Evolutionary conservation across 2,888 invertebrate genomes (phyloP).

Genomic region (Terebella lapidaria): DNA sequence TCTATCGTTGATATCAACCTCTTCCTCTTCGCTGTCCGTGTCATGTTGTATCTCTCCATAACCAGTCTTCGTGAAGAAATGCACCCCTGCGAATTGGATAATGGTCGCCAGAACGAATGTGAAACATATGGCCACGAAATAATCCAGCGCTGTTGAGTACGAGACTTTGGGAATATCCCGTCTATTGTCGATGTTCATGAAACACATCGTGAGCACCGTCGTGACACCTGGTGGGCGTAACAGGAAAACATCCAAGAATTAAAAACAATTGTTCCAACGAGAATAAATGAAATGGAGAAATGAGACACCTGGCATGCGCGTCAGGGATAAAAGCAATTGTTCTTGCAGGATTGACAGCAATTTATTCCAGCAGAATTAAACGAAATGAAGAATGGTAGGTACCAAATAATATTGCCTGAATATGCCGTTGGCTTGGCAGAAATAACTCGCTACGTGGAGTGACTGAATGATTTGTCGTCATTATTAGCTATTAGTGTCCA

Average conservation of each 20-base stretch:
- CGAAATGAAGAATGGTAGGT: too few relatives aligned
- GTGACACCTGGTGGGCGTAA: slow-evolving; percentile 10
- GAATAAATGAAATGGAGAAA: too few relatives aligned
- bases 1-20: not conserved
- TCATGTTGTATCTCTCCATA: slow-evolving; percentile 61
- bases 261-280: too few relatives aligned
- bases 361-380: too few relatives aligned
- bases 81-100: slow-evolving; percentile 91
- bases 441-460: too few relatives aligned
- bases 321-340: too few relatives aligned
- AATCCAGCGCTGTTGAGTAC: slow-evolving; percentile 80
- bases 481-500: too few relatives aligned
- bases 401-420: too few relatives aligned
- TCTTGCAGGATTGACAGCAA: too few relatives aligned
- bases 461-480: too few relatives aligned
- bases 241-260: not conserved
- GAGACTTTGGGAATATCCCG: slow-evolving; percentile 79
- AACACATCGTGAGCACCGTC: slow-evolving; percentile 18
- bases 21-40: not conserved
- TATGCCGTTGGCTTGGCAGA: too few relatives aligned
- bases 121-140: slow-evolving; percentile 76
- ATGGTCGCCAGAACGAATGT: slow-evolving; percentile 70
- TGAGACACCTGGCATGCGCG: too few relatives aligned
- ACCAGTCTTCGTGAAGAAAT: slow-evolving; percentile 82
- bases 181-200: slow-evolving; percentile 61